Evolutionary conservation across 2,113 vertebrate species (phyloP).

Genomic region (Arenaria interpres): DNA sequence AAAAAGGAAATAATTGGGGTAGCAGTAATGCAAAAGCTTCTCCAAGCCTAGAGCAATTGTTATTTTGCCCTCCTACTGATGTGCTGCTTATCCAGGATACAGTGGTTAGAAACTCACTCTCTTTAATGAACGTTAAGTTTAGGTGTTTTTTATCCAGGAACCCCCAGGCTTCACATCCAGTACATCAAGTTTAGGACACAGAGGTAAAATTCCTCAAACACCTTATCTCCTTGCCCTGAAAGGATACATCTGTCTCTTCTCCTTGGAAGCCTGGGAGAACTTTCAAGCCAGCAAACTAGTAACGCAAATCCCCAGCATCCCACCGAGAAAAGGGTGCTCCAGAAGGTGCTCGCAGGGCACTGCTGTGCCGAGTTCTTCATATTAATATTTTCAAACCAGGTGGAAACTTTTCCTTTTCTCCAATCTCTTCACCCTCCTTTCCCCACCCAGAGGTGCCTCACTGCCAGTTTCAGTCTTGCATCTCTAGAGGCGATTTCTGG

Average conservation of each 20-base stretch:
- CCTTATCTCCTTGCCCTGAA: neutral
- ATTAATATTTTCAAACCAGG: neutral
- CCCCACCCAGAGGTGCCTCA: neutral
- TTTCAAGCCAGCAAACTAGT: neutral
- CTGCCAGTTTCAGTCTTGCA: neutral
- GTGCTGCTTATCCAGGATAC: neutral
- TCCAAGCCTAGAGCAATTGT: constrained; percentile 38
- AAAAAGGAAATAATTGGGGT: constrained; percentile 61
- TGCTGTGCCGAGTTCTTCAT: neutral
- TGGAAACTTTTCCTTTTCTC: neutral
- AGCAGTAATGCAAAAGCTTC: constrained; percentile 27
- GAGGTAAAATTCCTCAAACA: neutral
- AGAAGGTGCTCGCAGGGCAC: neutral
- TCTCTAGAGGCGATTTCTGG: neutral
- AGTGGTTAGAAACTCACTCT: neutral
- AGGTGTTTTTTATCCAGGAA: neutral
- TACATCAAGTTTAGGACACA: neutral
- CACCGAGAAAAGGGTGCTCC: neutral
- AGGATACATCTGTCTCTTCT: neutral
- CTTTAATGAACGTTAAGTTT: neutral
- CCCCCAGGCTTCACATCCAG: neutral
- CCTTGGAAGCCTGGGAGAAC: neutral
- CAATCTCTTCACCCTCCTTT: neutral
- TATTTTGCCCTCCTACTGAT: constrained; percentile 46
- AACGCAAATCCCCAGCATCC: constrained; percentile 2